A percentile compares a stretch with the other conserved stretches of the same genome.
Evolutionary conservation across 2,113 vertebrate genomes (phyloP).

Genomic region (Crypturellus undulatus): DNA sequence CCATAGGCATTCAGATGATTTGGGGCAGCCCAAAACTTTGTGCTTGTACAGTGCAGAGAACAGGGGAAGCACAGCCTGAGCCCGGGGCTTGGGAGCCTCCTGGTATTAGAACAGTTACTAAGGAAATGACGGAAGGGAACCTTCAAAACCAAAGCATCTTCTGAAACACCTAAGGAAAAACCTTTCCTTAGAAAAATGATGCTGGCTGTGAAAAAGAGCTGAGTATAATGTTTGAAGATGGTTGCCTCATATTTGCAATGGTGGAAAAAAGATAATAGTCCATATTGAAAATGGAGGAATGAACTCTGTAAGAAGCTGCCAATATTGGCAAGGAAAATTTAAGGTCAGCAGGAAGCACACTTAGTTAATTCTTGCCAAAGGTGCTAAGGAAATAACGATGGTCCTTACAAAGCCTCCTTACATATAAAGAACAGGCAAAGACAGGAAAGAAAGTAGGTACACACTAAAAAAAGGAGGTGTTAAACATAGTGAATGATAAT

Average conservation of each 20-base stretch:
- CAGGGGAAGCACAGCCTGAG: too few species aligned
- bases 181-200: neutral
- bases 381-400: neutral
- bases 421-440: neutral
- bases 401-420: neutral
- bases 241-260: neutral
- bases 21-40: neutral
- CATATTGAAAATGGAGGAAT: neutral
- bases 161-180: neutral
- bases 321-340: neutral
- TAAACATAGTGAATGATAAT: neutral
- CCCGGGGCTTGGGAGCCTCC: neutral
- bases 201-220: neutral
- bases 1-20: neutral
- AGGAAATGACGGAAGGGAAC: neutral
- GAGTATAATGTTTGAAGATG: neutral
- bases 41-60: neutral
- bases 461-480: neutral
- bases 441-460: neutral
- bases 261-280: neutral
- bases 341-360: neutral
- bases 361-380: neutral
- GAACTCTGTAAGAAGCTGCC: too few species aligned
- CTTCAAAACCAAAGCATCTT: neutral
- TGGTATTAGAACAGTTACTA: neutral